A percentile compares a stretch with the other conserved stretches of the same genome.
These are phyloP conservation scores for Reticulitermes speratus DNA, from an alignment of 1,140 invertebrate genomes.

Conservation along the genomic window DNA sequence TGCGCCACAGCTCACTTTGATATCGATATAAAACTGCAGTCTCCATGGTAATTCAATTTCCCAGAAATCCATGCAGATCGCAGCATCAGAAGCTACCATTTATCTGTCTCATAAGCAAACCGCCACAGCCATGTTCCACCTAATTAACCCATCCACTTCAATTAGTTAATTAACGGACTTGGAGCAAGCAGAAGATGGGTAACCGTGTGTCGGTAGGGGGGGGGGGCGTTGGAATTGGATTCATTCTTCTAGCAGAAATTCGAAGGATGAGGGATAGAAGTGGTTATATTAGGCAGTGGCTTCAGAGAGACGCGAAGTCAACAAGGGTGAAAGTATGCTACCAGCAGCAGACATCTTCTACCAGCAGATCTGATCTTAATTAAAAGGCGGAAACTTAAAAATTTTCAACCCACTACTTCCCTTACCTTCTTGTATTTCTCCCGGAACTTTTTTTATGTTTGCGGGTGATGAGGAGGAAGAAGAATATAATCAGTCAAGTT, in stretches of 20 bases:
- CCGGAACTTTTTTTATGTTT: neutral
- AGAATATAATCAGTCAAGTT: conserved; percentile 4
- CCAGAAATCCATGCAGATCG: too few species aligned
- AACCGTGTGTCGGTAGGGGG: neutral
- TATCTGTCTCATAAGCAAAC: neutral
- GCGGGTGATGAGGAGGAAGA: neutral
- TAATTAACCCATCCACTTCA: conserved; percentile 22
- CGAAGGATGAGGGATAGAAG: neutral
- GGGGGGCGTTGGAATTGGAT: neutral
- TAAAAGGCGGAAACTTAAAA: neutral
- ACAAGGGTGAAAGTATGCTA: neutral
- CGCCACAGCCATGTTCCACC: conserved; percentile 19
- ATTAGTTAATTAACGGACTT: conserved; percentile 7
- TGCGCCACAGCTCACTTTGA: too few species aligned
- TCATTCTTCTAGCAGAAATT: neutral
- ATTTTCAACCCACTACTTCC: neutral
- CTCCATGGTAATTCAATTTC: too few species aligned
- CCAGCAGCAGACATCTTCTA: too few species aligned
- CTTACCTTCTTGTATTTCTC: neutral
- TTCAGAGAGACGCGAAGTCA: conserved; percentile 5
- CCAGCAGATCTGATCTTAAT: neutral
- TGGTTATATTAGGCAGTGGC: neutral
- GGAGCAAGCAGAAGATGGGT: neutral
- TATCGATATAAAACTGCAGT: too few species aligned
- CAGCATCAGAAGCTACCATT: neutral